phyloP scores from a whole-genome alignment of 2,888 invertebrate species.

The Polydrusus tereticollis region DNA sequence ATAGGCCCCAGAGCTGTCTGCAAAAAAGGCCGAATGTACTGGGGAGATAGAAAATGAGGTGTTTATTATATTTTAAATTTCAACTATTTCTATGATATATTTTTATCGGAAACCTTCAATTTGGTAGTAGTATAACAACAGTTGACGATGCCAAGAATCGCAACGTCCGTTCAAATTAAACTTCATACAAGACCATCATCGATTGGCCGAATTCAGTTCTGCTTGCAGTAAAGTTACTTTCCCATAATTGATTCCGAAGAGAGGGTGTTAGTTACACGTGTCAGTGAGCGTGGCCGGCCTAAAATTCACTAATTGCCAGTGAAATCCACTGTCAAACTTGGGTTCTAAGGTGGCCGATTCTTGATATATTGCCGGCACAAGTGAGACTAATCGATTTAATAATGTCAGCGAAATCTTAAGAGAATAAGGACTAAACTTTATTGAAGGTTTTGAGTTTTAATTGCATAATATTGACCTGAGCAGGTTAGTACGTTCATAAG shows the following conservation, averaged over 20 bases:
- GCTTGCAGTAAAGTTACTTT: constrained; percentile 26
- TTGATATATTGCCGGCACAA: constrained; percentile 41
- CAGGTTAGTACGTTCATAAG: neutral
- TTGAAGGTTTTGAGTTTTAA: neutral
- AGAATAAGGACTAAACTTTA: neutral
- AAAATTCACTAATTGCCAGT: constrained; percentile 45
- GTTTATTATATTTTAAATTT: too few species aligned
- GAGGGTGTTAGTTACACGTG: constrained; percentile 41
- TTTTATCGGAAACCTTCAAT: neutral
- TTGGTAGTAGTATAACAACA: neutral
- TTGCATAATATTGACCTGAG: neutral
- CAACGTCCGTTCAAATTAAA: constrained; percentile 12
- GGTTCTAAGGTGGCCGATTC: constrained; percentile 39
- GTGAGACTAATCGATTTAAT: constrained; percentile 44
- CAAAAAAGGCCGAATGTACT: too few species aligned
- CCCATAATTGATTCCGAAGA: constrained; percentile 37
- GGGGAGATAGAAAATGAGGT: too few species aligned
- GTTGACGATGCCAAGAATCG: neutral
- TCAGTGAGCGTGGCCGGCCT: constrained; percentile 37
- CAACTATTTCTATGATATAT: neutral
- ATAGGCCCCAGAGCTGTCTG: too few species aligned
- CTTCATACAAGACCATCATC: neutral
- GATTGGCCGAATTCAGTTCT: neutral
- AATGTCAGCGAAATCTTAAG: constrained; percentile 8
- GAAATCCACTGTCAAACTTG: constrained; percentile 45